phyloP scores from a whole-genome alignment of 2,797 vertebrate species.

The Gorsachius magnificus region DNA sequence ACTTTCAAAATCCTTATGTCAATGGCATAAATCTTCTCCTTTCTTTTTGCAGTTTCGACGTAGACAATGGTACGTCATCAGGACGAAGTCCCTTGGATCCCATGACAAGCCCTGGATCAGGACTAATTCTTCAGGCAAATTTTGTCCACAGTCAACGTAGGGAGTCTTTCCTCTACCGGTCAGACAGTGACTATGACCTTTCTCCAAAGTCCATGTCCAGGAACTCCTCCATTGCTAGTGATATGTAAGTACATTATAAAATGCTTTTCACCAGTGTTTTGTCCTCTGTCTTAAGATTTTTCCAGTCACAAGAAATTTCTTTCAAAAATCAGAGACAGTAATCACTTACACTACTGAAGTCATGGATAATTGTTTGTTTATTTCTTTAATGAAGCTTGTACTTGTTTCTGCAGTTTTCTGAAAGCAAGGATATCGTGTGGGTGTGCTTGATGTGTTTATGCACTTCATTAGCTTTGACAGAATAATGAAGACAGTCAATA shows the following conservation, averaged over 20 bases:
- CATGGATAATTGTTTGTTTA: background rate
- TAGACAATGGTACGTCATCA: conserved; percentile 97
- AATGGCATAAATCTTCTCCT: background rate
- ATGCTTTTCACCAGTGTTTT: background rate
- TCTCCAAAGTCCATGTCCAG: conserved; percentile 99
- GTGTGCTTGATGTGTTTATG: background rate
- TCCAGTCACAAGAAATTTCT: background rate
- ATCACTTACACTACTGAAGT: background rate
- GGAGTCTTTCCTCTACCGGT: conserved; percentile 97
- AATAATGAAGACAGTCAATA: background rate
- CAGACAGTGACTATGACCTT: conserved; percentile 98
- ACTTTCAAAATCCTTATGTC: background rate
- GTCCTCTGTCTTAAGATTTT: background rate
- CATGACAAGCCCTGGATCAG: conserved; percentile 97
- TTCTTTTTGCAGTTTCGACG: conserved; percentile 89
- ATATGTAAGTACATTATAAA: conserved; percentile 87
- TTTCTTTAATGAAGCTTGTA: background rate
- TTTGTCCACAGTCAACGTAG: conserved; percentile 97
- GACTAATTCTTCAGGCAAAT: conserved; percentile 97
- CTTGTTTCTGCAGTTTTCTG: background rate
- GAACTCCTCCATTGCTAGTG: conserved; percentile 99
- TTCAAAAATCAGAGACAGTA: background rate
- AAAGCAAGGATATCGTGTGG: background rate
- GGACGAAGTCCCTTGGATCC: conserved; percentile 98
- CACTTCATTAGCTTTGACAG: background rate